Evolutionary conservation across 2,113 vertebrate genomes (phyloP), one percentile per base, ranked within the genome.

Genomic region (Panthera uncia): DNA sequence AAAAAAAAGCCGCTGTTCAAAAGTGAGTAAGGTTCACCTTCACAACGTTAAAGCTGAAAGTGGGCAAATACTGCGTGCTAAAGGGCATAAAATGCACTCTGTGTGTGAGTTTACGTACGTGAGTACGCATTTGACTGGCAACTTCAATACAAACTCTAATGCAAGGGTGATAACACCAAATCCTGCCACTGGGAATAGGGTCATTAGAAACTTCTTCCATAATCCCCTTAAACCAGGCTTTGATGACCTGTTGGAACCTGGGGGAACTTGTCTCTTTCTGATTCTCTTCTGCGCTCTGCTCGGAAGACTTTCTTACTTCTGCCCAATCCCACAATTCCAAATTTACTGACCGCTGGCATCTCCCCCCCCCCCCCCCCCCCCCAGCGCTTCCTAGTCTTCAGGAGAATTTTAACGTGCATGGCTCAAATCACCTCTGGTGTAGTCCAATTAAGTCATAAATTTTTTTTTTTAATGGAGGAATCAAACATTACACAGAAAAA

Each of bases 91-190:
- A 90, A 96, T 21, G 74, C 27, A 81, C 25, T 52, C 21, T 48
- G 45, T 27, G 5, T 19, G 31, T 50, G 91, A 96, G 68, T 6
- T 33, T 1, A 86, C 33, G n/a, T 14, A 80, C 10, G 83, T 48
- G 83, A 73, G 29, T 66, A 81, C 21, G 66, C 92, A 94, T 27
- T n/a, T 65, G 16, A 93, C 50, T 65, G 27, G 36, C 21, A 65
- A 95, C 11, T 68, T 87, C 79, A 86, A 83, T 8, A 94, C 8
- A 95, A 90, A 95, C n/a, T 74, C 7, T 76, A 74, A 90, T 81
- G 10, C 84, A 92, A 96, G 41, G 45, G 45, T 38, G n/a, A 23
- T 52, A 95, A 85, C 13, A 86, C 36, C 85, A 83, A 89, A 93
- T 81, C 50, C 33, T 48, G 18, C 84, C 97, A 76, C 27, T 57